Evolutionary conservation across 1,140 invertebrate species (phyloP), one percentile per base, ranked within the genome.

Genomic region (Ditylenchus dipsaci): DNA sequence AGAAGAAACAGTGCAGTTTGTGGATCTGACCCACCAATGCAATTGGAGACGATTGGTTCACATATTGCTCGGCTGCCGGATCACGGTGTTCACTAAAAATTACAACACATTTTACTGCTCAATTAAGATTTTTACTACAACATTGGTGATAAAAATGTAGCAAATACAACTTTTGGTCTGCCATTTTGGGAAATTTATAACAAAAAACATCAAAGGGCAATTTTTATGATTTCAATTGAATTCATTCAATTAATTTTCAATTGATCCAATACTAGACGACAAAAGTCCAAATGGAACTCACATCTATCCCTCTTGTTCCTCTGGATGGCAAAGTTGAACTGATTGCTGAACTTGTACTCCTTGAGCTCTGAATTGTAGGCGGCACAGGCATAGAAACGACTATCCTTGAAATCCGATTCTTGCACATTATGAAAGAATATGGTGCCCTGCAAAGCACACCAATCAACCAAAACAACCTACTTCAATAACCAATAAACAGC

Each of bases 391-490:
- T 82, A 82, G 67, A 75, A 79, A 23, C 72, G 74, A 66, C 74
- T 72, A 7, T 71, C 69, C 79, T 83, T 82, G 62, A 82, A 82
- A 83, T 82, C 80, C 23, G 66, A 68, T 63, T 77, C 75, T 71
- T 77, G 77, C 26, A 82, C 80, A 69, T 83, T 69, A 69, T 82
- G 80, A 68, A 82, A 82, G 72, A 83, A 82, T 59, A 82, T 78
- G 17, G 80, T 82, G 27, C 80, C 80, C 80, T 81, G 67, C 33
- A 66, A 82, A 78, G 64, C 38, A 66, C 17, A 68, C n/a, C 27
- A 66, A 53, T 26, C 49, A 38, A 38, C 59, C 8, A n/a, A 61
- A 61, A 21, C 29, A 19, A 8, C 1, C 59, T 26, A 8, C 45
- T 29, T 59, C 13, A 63, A 62, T 27, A 65, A 65, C 11, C 21